A percentile compares a stretch with the other conserved stretches of the same genome.
phyloP scores from a whole-genome alignment of 2,113 vertebrate genomes.

The Brienomyrus brachyistius region DNA sequence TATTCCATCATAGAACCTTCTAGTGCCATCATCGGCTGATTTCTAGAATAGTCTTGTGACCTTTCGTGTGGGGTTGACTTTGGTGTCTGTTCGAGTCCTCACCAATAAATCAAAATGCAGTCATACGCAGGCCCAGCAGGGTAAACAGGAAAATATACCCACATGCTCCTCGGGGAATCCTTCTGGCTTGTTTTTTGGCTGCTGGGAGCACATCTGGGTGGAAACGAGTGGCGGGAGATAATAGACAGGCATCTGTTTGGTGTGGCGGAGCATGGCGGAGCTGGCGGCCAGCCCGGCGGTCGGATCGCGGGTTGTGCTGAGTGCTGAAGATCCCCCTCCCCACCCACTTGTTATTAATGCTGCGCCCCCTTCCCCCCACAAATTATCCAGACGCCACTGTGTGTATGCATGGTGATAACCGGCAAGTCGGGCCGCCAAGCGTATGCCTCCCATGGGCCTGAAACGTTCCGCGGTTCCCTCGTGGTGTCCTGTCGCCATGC shows the following conservation, averaged over 20 bases:
- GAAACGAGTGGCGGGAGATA: neutral
- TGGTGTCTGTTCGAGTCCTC: neutral
- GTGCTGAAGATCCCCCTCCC: neutral
- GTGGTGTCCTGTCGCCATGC: neutral
- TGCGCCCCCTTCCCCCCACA: neutral
- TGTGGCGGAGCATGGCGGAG: neutral
- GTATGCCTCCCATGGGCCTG: neutral
- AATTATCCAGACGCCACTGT: conserved; percentile 23
- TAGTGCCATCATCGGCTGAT: neutral
- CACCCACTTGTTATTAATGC: conserved; percentile 14
- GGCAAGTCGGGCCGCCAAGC: neutral
- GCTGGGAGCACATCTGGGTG: conserved; percentile 8
- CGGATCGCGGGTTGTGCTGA: neutral
- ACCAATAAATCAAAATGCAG: neutral
- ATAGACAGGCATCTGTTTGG: neutral
- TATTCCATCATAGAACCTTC: neutral
- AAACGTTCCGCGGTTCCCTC: neutral
- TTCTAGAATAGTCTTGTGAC: neutral
- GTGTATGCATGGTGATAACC: neutral
- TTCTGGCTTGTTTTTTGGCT: neutral
- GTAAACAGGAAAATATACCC: neutral
- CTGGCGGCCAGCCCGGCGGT: conserved; percentile 18
- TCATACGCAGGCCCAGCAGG: neutral
- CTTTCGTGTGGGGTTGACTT: neutral
- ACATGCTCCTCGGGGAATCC: neutral